phyloP scores from a whole-genome alignment of 2,888 invertebrate genomes.

The Latheticus oryzae region DNA sequence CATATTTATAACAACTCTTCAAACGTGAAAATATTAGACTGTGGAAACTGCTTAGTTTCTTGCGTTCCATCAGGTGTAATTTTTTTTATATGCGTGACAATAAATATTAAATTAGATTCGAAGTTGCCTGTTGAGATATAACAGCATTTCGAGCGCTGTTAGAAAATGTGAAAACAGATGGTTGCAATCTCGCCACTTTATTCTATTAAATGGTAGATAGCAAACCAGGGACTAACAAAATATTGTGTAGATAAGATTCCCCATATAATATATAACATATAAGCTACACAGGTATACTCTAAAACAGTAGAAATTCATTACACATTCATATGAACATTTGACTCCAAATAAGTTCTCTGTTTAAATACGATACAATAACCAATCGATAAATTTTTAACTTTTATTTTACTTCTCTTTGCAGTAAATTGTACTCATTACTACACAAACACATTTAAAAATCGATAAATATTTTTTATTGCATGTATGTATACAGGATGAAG shows the following conservation, averaged over 20 bases:
- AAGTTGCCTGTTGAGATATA: constrained; percentile 11
- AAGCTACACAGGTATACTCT: constrained; percentile 9
- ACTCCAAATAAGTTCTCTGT: too few species aligned
- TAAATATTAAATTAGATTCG: constrained; percentile 31
- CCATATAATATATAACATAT: constrained; percentile 11
- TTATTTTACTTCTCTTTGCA: too few species aligned
- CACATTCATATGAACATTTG: too few species aligned
- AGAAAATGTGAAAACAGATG: constrained; percentile 31
- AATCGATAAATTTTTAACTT: too few species aligned
- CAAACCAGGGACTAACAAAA: constrained; percentile 27
- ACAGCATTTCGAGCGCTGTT: constrained; percentile 16
- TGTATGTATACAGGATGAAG: too few species aligned
- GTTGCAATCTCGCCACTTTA: constrained; percentile 30
- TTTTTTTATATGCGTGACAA: constrained; percentile 30
- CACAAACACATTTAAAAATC: too few species aligned
- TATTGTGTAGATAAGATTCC: constrained; percentile 25
- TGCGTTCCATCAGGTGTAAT: neutral
- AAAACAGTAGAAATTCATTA: constrained; percentile 22
- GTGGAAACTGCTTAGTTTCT: neutral
- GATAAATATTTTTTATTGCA: too few species aligned
- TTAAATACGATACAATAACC: too few species aligned
- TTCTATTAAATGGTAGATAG: constrained; percentile 28
- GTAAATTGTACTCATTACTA: too few species aligned
- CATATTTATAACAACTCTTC: neutral
- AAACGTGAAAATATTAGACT: neutral